Evolutionary conservation across 2,888 invertebrate genomes (phyloP).

Genomic region (Galeopsomyia nigrocyanea): DNA sequence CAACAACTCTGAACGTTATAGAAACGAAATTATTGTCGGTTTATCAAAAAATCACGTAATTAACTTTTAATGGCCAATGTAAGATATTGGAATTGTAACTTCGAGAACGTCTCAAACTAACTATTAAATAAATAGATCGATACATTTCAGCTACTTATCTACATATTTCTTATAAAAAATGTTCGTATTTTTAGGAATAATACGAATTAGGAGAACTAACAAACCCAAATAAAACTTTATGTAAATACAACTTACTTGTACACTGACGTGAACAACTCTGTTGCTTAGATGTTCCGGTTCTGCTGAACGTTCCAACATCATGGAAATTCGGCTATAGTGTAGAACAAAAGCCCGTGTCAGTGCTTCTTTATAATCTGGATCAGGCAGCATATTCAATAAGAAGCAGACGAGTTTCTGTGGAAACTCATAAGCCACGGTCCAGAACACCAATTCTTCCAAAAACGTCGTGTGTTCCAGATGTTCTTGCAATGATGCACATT

Average conservation of each 20-base stretch:
- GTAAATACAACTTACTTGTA: constrained; percentile 69
- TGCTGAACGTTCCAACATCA: constrained; percentile 86
- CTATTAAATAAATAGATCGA: no score
- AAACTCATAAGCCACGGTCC: constrained; percentile 98
- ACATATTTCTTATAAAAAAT: not conserved
- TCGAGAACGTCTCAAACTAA: no score
- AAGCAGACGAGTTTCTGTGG: constrained; percentile 97
- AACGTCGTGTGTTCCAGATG: constrained; percentile 86
- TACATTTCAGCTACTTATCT: no score
- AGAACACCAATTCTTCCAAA: constrained; percentile 96
- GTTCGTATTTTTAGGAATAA: not conserved
- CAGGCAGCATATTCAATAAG: constrained; percentile 93
- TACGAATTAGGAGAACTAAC: no score
- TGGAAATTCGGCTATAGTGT: constrained; percentile 95
- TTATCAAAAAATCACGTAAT: no score
- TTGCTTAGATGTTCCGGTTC: constrained; percentile 95
- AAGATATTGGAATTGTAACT: no score
- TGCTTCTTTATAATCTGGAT: constrained; percentile 94
- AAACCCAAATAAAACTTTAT: not conserved
- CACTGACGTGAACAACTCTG: constrained; percentile 97
- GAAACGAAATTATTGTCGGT: no score
- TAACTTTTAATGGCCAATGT: no score
- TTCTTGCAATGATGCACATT: constrained; percentile 84
- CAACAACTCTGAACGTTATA: no score
- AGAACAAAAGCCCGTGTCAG: constrained; percentile 94